A percentile compares a stretch with the other conserved stretches of the same genome.
These are phyloP conservation scores for Adineta ricciae DNA, from an alignment of 2,888 invertebrate species.

Conservation along the genomic window DNA sequence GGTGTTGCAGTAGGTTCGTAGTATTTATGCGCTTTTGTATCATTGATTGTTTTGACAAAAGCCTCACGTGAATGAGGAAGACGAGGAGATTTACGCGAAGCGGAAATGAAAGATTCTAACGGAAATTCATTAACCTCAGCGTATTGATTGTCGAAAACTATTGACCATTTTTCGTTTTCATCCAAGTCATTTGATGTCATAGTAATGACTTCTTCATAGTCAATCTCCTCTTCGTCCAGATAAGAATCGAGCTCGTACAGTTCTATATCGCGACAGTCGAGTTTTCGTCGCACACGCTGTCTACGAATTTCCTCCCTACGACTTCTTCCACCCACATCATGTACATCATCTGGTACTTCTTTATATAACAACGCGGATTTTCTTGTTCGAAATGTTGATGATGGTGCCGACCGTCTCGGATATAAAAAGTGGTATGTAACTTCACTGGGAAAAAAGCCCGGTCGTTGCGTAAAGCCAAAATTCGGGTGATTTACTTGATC, in stretches of 20 bases:
- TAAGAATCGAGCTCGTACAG: neutral
- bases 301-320: no score
- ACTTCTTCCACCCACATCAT: no score
- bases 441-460: slow-evolving; percentile 11
- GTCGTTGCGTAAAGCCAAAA: neutral
- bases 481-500: neutral
- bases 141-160: neutral
- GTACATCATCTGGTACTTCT: no score
- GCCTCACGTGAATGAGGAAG: no score
- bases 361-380: neutral
- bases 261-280: neutral
- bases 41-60: neutral
- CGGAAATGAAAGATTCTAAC: neutral
- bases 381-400: neutral
- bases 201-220: neutral
- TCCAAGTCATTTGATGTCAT: neutral
- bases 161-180: neutral
- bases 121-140: neutral
- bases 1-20: neutral
- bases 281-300: neutral
- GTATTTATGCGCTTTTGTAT: neutral
- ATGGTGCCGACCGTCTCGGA: neutral
- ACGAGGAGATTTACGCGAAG: neutral
- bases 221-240: neutral
- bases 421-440: slow-evolving; percentile 17